Conservation (phyloP, 2,113 vertebrate genomes). For the Pachyramphus minor region DNA sequence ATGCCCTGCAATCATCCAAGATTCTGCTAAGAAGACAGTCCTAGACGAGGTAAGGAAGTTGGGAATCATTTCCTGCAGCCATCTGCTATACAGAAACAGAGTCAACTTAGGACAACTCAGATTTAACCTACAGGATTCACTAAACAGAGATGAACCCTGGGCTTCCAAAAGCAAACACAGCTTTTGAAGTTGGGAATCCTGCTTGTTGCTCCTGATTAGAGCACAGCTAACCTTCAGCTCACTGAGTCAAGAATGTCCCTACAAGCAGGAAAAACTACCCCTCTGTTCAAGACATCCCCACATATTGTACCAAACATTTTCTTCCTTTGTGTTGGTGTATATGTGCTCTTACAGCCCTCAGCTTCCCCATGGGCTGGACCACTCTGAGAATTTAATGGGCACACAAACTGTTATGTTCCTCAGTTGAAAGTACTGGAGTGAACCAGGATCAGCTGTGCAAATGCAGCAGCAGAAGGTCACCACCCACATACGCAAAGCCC, state of each 20-base stretch:
- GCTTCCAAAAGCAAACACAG: not conserved
- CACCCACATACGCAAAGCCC: not conserved
- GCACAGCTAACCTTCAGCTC: not conserved
- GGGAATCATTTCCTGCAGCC: not conserved
- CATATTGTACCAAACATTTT: not conserved
- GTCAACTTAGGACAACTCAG: not conserved
- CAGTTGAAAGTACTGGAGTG: not conserved
- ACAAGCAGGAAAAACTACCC: not conserved
- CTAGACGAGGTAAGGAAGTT: not conserved
- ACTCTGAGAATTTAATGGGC: not conserved
- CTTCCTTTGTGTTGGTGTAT: not conserved
- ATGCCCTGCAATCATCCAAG: not conserved
- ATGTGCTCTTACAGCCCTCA: not conserved
- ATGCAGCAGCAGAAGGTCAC: not conserved
- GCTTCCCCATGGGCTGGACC: not conserved
- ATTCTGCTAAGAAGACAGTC: not conserved
- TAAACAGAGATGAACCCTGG: not conserved
- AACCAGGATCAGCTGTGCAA: not conserved
- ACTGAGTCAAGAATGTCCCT: not conserved
- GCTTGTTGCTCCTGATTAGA: not conserved
- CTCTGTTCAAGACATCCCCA: not conserved
- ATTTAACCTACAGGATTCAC: not conserved
- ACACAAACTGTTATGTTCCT: not conserved
- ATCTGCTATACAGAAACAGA: not conserved
- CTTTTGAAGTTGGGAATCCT: not conserved